Conservation (phyloP, 2,888 invertebrate species). For the Steinernema scapterisci region DNA sequence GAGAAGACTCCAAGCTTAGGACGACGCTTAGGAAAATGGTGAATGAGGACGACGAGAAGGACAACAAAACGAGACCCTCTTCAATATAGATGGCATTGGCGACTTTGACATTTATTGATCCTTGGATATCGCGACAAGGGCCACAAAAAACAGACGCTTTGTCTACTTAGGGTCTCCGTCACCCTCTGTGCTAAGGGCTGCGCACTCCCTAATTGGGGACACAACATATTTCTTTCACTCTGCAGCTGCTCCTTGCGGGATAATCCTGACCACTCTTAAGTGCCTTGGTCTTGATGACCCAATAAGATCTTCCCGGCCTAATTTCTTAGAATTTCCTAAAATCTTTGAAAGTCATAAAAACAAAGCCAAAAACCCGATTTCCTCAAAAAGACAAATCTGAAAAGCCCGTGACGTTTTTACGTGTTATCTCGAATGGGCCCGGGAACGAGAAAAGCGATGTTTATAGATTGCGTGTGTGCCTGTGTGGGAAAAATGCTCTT, state of each 20-base stretch:
- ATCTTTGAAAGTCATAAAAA: no score
- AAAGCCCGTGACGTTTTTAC: background rate
- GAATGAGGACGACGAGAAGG: no score
- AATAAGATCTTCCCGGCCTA: no score
- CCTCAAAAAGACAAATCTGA: no score
- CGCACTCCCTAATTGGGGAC: background rate
- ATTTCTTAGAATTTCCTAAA: no score
- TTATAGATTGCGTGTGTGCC: conserved; percentile 9
- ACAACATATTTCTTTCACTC: background rate
- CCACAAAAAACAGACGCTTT: conserved; percentile 1
- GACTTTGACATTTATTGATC: background rate
- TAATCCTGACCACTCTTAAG: no score
- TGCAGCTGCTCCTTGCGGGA: background rate
- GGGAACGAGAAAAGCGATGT: background rate
- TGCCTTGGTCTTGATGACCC: no score
- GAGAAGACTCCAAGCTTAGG: no score
- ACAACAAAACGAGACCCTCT: no score
- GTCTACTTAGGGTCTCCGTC: background rate
- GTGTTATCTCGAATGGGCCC: background rate
- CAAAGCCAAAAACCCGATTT: no score
- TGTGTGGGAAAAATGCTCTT: background rate
- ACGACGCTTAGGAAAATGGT: no score
- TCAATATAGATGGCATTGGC: background rate
- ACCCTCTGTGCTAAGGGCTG: no score
- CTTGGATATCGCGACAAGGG: background rate